A percentile compares a stretch with the other conserved stretches of the same genome.
phyloP scores from a whole-genome alignment of 2,888 invertebrate species.

The Scelioninae gen. 1 region DNA sequence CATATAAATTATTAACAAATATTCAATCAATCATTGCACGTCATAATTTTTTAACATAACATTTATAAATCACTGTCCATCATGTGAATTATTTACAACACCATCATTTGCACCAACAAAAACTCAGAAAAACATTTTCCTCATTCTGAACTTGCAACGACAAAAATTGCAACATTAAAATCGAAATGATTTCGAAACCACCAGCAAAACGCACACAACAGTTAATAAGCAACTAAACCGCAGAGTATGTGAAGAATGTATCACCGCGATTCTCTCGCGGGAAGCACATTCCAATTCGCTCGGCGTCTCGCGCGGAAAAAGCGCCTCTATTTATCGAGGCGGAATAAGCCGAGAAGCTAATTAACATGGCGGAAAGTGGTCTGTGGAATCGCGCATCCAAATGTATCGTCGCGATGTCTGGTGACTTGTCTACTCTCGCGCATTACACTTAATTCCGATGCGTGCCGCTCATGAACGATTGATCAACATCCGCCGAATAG shows the following conservation, averaged over 20 bases:
- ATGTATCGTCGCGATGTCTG: conserved; percentile 25
- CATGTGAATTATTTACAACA: too few relatives aligned
- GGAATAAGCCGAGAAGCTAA: conserved; percentile 28
- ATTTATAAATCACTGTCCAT: too few relatives aligned
- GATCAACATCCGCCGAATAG: too few relatives aligned
- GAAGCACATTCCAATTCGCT: conserved; percentile 39
- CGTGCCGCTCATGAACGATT: too few relatives aligned
- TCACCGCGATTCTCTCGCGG: conserved; percentile 31
- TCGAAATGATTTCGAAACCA: conserved; percentile 29
- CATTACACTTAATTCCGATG: conserved; percentile 8
- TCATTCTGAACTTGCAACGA: background rate
- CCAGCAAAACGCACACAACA: conserved; percentile 26
- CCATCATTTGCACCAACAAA: background rate
- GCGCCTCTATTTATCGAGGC: too few relatives aligned
- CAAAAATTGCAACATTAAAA: conserved; percentile 8
- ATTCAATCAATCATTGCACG: too few relatives aligned
- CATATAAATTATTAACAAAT: too few relatives aligned
- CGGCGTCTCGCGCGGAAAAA: conserved; percentile 9
- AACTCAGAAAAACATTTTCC: background rate
- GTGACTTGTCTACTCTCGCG: conserved; percentile 26
- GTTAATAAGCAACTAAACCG: conserved; percentile 39
- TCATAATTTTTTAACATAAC: too few relatives aligned
- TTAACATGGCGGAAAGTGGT: conserved; percentile 32
- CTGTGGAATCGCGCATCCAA: conserved; percentile 19
- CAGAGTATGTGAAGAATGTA: conserved; percentile 48